Percentiles rank a stretch among this genome's conserved stretches.
Conservation (phyloP, 1,140 invertebrate genomes). For the Teleogryllus occipitalis region DNA sequence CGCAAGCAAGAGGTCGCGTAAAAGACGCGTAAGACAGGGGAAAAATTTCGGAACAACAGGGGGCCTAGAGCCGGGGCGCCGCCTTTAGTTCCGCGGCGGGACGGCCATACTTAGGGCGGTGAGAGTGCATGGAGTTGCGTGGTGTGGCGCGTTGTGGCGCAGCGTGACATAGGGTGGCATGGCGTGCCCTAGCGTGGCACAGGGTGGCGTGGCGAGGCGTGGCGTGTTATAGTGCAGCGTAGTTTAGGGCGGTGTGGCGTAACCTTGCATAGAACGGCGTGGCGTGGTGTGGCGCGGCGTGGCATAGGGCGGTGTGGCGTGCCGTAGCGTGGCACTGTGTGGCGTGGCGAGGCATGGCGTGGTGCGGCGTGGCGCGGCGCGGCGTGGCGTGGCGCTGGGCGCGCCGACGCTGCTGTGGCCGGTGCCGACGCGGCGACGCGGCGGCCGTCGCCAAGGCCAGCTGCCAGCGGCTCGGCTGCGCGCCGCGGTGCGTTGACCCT, state of each 20-base stretch:
- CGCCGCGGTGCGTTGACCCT: too few species aligned
- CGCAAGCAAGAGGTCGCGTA: too few species aligned
- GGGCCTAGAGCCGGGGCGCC: too few species aligned
- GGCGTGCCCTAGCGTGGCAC: slow-evolving; percentile 25
- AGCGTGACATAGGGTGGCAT: slow-evolving; percentile 22
- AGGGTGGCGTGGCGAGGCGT: slow-evolving; percentile 21
- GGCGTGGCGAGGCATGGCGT: slow-evolving; percentile 26
- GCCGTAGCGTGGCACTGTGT: slow-evolving; percentile 22
- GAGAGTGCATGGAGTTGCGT: slow-evolving; percentile 19
- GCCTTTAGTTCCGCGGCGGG: too few species aligned
- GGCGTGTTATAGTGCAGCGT: slow-evolving; percentile 21
- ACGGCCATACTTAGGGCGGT: neutral
- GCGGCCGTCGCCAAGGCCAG: too few species aligned
- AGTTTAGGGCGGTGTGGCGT: slow-evolving; percentile 22
- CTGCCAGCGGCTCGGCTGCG: too few species aligned
- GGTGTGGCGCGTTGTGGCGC: slow-evolving; percentile 26
- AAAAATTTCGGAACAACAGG: too few species aligned
- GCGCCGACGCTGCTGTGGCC: too few species aligned
- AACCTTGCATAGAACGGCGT: slow-evolving; percentile 19
- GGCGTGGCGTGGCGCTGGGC: slow-evolving; percentile 19
- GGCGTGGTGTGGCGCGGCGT: slow-evolving; percentile 21
- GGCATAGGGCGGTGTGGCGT: slow-evolving; percentile 27
- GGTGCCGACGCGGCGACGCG: slow-evolving; percentile 16
- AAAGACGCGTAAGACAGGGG: too few species aligned
- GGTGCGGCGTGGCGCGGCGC: slow-evolving; percentile 27